Evolutionary conservation across 2,113 vertebrate species (phyloP).

Genomic region (Dipodomys merriami): DNA sequence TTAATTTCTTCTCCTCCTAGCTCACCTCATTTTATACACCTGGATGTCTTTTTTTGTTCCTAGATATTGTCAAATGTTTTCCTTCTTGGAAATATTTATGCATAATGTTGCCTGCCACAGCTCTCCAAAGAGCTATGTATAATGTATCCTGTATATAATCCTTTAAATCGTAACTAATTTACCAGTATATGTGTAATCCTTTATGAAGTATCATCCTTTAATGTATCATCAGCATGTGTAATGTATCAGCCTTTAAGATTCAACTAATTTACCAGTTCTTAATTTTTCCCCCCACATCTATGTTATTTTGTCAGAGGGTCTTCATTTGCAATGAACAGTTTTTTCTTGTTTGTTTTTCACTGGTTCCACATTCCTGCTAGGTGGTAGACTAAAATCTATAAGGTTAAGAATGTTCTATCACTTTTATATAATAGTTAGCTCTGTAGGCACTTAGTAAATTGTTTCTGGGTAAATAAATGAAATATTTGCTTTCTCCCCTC

Average conservation of each 20-base stretch:
- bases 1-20: neutral
- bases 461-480: neutral
- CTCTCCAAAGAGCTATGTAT: neutral
- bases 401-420: neutral
- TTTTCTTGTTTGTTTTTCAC: neutral
- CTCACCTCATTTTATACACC: slow-evolving; percentile 16
- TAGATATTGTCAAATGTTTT: neutral
- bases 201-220: no score
- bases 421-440: neutral
- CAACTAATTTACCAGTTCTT: neutral
- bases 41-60: neutral
- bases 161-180: slow-evolving; percentile 34
- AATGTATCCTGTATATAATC: no score
- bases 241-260: no score
- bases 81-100: neutral
- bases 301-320: neutral
- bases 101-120: neutral
- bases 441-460: neutral
- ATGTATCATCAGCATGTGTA: no score
- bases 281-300: neutral
- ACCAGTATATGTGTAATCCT: no score
- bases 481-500: neutral
- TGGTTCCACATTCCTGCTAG: neutral
- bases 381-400: neutral
- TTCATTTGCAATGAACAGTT: slow-evolving; percentile 15